These are phyloP conservation scores for Sebastes iracundus DNA, from an alignment of 2,797 vertebrate genomes.

Conservation along the genomic window DNA sequence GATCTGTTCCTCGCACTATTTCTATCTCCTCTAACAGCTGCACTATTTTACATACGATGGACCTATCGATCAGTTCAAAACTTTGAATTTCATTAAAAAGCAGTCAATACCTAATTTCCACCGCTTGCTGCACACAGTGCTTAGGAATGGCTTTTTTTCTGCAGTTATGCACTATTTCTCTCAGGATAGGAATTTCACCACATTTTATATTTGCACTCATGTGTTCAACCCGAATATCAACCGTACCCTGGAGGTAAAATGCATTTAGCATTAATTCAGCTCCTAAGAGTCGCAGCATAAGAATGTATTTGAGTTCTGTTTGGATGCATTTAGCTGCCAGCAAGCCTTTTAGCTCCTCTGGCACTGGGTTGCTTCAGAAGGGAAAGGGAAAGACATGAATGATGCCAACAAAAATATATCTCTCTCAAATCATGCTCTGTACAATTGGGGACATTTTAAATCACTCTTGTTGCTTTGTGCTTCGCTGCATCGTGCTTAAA, in stretches of 20 bases:
- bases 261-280: constrained; percentile 64
- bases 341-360: constrained; percentile 70
- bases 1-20: constrained; percentile 65
- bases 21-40: constrained; percentile 71
- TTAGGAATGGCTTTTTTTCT: constrained; percentile 70
- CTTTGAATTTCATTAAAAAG: constrained; percentile 88
- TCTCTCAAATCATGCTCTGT: constrained; percentile 61
- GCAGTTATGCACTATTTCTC: constrained; percentile 70
- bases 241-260: constrained; percentile 48
- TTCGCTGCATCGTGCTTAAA: constrained; percentile 46
- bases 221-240: constrained; percentile 57
- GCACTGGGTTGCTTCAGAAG: constrained; percentile 47
- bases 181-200: constrained; percentile 48
- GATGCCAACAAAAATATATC: constrained; percentile 67
- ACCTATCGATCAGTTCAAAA: constrained; percentile 84
- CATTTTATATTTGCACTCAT: constrained; percentile 56
- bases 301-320: constrained; percentile 60
- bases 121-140: constrained; percentile 75
- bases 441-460: constrained; percentile 53
- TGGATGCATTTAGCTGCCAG: constrained; percentile 75
- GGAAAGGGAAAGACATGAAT: constrained; percentile 53
- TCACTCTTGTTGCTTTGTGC: constrained; percentile 30
- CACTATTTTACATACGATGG: constrained; percentile 81
- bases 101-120: constrained; percentile 86
- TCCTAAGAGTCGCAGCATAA: constrained; percentile 55